Percentiles rank a stretch among this genome's conserved stretches.
These are phyloP conservation scores for Chymomyza fuscimana DNA, from an alignment of 2,888 invertebrate species.

Conservation along the genomic window DNA sequence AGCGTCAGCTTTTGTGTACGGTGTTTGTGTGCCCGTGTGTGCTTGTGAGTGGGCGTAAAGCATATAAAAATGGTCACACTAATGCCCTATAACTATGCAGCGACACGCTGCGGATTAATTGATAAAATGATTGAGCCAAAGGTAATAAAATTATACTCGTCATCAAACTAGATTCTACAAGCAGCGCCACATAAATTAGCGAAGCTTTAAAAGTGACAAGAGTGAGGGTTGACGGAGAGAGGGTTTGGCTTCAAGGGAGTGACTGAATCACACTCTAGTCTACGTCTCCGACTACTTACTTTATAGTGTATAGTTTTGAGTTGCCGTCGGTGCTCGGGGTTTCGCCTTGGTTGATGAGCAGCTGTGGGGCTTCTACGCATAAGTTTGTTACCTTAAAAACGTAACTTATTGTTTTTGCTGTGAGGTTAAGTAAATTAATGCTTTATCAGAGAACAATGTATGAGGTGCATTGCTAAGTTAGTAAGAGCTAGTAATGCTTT, in stretches of 20 bases:
- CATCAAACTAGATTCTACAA: neutral
- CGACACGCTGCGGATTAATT: conserved; percentile 80
- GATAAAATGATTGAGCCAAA: conserved; percentile 80
- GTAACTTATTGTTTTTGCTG: neutral
- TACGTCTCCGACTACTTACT: neutral
- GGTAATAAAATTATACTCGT: conserved; percentile 63
- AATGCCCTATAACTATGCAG: conserved; percentile 80
- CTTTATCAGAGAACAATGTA: neutral
- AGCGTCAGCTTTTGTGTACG: neutral
- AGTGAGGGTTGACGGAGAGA: conserved; percentile 18
- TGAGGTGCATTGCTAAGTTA: too few relatives aligned
- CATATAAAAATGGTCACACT: conserved; percentile 78
- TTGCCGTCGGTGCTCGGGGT: conserved; percentile 39
- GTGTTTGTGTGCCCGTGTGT: conserved; percentile 2
- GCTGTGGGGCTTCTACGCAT: neutral
- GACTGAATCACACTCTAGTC: conserved; percentile 16
- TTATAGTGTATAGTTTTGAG: conserved; percentile 8
- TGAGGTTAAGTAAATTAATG: neutral
- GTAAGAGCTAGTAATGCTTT: too few relatives aligned
- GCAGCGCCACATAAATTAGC: neutral
- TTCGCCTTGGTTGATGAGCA: neutral
- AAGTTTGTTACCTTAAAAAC: neutral
- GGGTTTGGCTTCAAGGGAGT: neutral
- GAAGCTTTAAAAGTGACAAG: conserved; percentile 61
- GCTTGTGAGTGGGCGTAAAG: conserved; percentile 7